These are phyloP conservation scores for Tyrophagus putrescentiae DNA, from an alignment of 1,140 invertebrate genomes.

Conservation along the genomic window DNA sequence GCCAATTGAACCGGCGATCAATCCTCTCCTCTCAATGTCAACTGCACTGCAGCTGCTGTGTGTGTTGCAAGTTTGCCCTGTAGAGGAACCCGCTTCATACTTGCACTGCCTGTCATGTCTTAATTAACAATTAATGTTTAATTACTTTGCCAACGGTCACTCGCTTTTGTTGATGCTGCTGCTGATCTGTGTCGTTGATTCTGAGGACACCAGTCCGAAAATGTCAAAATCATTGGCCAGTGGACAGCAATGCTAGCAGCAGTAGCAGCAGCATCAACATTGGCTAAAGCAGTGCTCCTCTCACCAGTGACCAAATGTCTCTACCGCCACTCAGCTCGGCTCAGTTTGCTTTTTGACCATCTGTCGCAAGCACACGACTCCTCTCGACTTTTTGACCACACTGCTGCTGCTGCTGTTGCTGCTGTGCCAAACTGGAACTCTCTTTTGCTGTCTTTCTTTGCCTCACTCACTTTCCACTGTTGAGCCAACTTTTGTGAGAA, in stretches of 20 bases:
- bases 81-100: not conserved
- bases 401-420: too few relatives aligned
- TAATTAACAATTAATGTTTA: constrained; percentile 12
- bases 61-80: not conserved
- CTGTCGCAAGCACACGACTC: constrained; percentile 7
- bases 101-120: not conserved
- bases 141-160: too few relatives aligned
- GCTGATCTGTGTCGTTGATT: not conserved
- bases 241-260: not conserved
- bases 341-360: not conserved
- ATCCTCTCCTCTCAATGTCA: constrained; percentile 3
- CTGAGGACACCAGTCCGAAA: not conserved
- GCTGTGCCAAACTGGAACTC: too few relatives aligned
- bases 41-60: not conserved
- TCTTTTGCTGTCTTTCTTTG: too few relatives aligned
- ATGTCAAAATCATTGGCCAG: too few relatives aligned
- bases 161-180: too few relatives aligned
- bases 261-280: not conserved
- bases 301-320: not conserved
- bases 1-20: not conserved
- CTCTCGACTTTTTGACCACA: too few relatives aligned
- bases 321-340: not conserved
- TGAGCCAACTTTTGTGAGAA: not conserved
- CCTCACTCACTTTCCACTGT: too few relatives aligned
- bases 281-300: not conserved